Conservation (phyloP, 2,888 invertebrate species). For the Zygaena filipendulae region DNA sequence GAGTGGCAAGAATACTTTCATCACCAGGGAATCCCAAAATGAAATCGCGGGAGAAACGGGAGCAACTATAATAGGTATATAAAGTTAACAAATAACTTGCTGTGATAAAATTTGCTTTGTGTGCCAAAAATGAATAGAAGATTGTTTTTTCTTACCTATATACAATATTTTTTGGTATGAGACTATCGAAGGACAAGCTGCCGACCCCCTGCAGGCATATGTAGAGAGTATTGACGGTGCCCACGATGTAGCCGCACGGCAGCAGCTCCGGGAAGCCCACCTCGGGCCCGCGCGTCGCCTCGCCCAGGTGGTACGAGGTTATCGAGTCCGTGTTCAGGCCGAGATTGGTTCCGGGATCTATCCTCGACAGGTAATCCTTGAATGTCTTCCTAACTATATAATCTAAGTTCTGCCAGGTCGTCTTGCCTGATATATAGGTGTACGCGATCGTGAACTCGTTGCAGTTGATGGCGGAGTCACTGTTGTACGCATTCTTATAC, state of each 20-base stretch:
- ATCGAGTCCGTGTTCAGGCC: conserved; percentile 89
- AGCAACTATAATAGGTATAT: too few species aligned
- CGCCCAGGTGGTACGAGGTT: conserved; percentile 93
- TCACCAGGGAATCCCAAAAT: too few species aligned
- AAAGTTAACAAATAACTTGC: too few species aligned
- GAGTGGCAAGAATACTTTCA: too few species aligned
- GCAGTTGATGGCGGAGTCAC: conserved; percentile 65
- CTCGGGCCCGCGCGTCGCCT: conserved; percentile 83
- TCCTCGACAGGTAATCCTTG: conserved; percentile 92
- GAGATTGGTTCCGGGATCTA: conserved; percentile 92
- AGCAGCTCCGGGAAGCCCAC: conserved; percentile 88
- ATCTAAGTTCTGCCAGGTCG: conserved; percentile 95
- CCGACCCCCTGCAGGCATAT: conserved; percentile 91
- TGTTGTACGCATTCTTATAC: conserved; percentile 60
- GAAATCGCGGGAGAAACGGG: too few species aligned
- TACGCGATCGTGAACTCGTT: conserved; percentile 88
- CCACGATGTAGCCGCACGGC: conserved; percentile 94
- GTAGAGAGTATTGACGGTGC: conserved; percentile 85
- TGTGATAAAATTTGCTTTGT: too few species aligned
- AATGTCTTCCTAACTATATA: conserved; percentile 91
- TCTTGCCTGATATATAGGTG: conserved; percentile 91
- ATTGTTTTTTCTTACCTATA: conserved; percentile 87
- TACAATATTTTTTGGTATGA: conserved; percentile 96
- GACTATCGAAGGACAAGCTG: conserved; percentile 92
- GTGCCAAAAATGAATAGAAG: too few species aligned